Percentiles rank a stretch among this genome's conserved stretches.
These are phyloP conservation scores for Tiliacea citrago DNA, from an alignment of 2,888 invertebrate species.

Conservation along the genomic window DNA sequence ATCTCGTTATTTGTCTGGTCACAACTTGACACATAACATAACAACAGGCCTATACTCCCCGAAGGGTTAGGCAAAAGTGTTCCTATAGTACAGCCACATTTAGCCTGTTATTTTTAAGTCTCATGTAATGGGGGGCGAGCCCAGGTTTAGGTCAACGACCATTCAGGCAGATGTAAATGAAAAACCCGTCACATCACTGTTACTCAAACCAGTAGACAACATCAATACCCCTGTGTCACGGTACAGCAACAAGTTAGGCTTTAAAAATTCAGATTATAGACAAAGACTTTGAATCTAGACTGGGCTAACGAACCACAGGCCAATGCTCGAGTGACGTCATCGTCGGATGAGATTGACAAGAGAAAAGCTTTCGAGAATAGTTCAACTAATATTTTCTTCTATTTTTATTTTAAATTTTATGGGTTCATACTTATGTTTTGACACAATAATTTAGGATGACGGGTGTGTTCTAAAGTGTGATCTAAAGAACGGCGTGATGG, in stretches of 20 bases:
- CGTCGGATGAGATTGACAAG: conserved; percentile 63
- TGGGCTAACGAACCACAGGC: conserved; percentile 60
- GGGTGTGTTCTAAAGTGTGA: no score
- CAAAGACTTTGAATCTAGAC: conserved; percentile 54
- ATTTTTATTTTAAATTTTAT: neutral
- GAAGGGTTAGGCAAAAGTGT: no score
- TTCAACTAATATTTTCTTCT: conserved; percentile 4
- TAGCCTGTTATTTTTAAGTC: neutral
- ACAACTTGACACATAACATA: neutral
- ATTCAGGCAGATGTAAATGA: neutral
- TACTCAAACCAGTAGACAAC: conserved; percentile 16
- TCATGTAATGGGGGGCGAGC: neutral
- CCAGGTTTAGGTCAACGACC: neutral
- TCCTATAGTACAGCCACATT: neutral
- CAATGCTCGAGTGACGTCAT: conserved; percentile 62
- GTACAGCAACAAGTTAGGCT: conserved; percentile 17
- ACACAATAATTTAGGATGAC: neutral
- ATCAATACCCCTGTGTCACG: conserved; percentile 22
- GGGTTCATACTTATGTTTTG: conserved; percentile 3
- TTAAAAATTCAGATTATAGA: conserved; percentile 22
- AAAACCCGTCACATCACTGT: conserved; percentile 8
- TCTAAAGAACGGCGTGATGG: neutral
- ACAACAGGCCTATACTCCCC: neutral
- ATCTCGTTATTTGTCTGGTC: neutral
- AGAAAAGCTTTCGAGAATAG: conserved; percentile 58